Evolutionary conservation across 2,888 invertebrate species (phyloP), one percentile per base, ranked within the genome.

Genomic region (Venusia cambrica): DNA sequence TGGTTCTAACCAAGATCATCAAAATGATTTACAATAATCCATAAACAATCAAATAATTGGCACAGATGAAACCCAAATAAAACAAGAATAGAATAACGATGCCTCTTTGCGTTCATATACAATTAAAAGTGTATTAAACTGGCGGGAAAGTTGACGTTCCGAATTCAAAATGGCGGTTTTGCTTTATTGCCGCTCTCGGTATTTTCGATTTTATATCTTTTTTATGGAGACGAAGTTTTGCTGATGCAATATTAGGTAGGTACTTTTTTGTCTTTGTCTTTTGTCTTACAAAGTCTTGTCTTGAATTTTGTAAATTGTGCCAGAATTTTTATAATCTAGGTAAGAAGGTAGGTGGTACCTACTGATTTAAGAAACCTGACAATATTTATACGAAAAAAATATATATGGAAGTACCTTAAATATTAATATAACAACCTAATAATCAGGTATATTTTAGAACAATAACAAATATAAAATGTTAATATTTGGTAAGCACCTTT

Each of bases 61-160:
- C 21, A 12, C 29, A 24, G 30, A 30, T 21, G 22, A 30, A 25
- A 13, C 20, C 25, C 24, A 50, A 58, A 51, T 50, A 54, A 55
- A 51, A 35, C 39, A 29, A 27, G 30, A 53, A 52, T 56, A 58
- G 35, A 39, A 37, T 43, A 13, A 38, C 40, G 53, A 45, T 20
- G 20, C 10, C 33, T 36, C 39, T 28, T 20, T 35, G 24, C 35
- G 16, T 9, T 25, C 44, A 33, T 29, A 51, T 41, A 48, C 51
- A 56, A 56, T 58, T 54, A 58, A 54, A 58, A 58, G 43, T 51
- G 46, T 54, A 56, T 53, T 48, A 52, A 51, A 49, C 43, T 38
- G 43, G 38, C 48, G 44, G 46, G 34, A 44, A 48, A 45, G 41
- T 49, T 51, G 49, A 46, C 45, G 47, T 48, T 48, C 32, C 35